A percentile compares a stretch with the other conserved stretches of the same genome.
Conservation (phyloP, 2,888 invertebrate genomes). For the Pristionchus japonicus region DNA sequence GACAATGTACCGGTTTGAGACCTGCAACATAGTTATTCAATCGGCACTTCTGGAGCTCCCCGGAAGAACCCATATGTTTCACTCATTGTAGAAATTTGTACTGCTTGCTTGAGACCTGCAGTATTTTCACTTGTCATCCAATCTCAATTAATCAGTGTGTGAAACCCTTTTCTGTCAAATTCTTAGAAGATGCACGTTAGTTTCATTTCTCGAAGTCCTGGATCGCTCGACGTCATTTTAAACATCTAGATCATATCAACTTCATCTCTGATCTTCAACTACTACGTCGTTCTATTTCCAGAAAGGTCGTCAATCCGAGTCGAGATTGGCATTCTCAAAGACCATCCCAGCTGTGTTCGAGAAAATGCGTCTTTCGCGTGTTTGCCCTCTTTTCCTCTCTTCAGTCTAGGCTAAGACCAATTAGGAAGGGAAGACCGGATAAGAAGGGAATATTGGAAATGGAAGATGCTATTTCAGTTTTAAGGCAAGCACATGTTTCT, state of each 20-base stretch:
- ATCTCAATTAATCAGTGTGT: no score
- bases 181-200: no score
- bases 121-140: no score
- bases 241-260: background rate
- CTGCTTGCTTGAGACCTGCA: no score
- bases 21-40: conserved; percentile 53
- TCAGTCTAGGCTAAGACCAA: background rate
- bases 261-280: background rate
- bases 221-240: background rate
- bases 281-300: background rate
- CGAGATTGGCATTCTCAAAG: background rate
- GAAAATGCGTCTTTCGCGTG: background rate
- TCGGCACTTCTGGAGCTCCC: background rate
- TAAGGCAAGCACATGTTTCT: background rate
- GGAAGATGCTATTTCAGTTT: background rate
- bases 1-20: conserved; percentile 74
- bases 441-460: conserved; percentile 16
- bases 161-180: no score
- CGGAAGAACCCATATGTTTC: no score
- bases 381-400: background rate
- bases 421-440: conserved; percentile 9
- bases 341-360: background rate
- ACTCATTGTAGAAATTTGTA: no score
- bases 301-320: conserved; percentile 20
- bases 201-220: background rate